These are phyloP conservation scores for Melikaiella ostensackeni DNA, from an alignment of 2,888 invertebrate genomes.

Conservation along the genomic window DNA sequence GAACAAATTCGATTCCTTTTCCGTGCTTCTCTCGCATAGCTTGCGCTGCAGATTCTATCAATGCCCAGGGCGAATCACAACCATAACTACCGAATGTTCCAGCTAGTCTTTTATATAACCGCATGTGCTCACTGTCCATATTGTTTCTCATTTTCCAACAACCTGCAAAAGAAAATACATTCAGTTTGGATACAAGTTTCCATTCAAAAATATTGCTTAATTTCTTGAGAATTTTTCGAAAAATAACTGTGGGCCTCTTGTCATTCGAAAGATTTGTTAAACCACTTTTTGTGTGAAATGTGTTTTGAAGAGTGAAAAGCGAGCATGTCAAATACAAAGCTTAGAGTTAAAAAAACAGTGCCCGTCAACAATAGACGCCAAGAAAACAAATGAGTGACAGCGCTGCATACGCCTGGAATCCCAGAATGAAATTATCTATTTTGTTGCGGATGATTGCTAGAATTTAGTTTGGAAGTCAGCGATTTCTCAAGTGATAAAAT, in stretches of 20 bases:
- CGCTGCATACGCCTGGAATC: not conserved
- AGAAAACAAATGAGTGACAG: slow-evolving; percentile 12
- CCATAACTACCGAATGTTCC: slow-evolving; percentile 88
- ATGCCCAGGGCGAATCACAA: slow-evolving; percentile 93
- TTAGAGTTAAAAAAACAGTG: slow-evolving; percentile 30
- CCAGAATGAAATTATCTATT: not conserved
- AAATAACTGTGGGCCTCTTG: not conserved
- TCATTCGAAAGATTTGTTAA: not conserved
- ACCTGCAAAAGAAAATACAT: slow-evolving; percentile 65
- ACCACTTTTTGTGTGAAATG: slow-evolving; percentile 7
- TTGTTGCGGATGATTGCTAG: too few relatives aligned
- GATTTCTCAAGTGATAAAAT: too few relatives aligned
- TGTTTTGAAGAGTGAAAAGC: slow-evolving; percentile 23
- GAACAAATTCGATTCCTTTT: slow-evolving; percentile 93
- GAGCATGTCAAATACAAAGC: slow-evolving; percentile 29
- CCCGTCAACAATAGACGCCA: slow-evolving; percentile 5
- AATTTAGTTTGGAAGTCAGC: too few relatives aligned
- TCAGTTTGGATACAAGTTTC: not conserved
- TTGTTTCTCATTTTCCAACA: slow-evolving; percentile 82
- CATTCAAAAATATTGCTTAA: not conserved
- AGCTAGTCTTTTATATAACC: slow-evolving; percentile 80
- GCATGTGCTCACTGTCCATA: slow-evolving; percentile 72
- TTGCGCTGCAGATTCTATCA: slow-evolving; percentile 91
- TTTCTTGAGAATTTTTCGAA: not conserved
- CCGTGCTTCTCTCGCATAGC: slow-evolving; percentile 91